These are phyloP conservation scores for Meriones psammophilus DNA, from an alignment of 2,797 vertebrate genomes.

Conservation along the genomic window DNA sequence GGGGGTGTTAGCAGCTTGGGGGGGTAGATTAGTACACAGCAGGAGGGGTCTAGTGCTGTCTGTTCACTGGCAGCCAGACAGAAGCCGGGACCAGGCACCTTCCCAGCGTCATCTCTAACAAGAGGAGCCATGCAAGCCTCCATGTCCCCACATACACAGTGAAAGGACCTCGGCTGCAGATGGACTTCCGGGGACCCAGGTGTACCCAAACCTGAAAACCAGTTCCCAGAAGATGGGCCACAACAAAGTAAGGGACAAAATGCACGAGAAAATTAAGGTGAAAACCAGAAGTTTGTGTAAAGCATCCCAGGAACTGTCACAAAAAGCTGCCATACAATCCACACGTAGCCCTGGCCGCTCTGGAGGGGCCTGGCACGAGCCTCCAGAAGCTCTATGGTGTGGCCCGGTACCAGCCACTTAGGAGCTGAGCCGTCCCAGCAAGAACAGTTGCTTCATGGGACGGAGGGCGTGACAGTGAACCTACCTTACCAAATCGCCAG, in stretches of 20 bases:
- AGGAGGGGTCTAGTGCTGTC: background rate
- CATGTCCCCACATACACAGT: background rate
- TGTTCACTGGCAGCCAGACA: background rate
- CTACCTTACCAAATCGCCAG: background rate
- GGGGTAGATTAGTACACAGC: background rate
- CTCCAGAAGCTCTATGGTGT: background rate
- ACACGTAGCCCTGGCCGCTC: fast-evolving
- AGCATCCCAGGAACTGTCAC: background rate
- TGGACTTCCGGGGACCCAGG: background rate
- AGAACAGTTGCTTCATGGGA: background rate
- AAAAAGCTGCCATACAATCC: background rate
- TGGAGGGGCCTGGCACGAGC: background rate
- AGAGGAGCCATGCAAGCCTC: background rate
- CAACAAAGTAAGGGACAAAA: background rate
- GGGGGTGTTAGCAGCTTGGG: background rate
- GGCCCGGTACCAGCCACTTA: too few species aligned
- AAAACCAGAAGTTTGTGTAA: background rate
- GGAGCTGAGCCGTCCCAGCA: background rate
- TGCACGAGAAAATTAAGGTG: background rate
- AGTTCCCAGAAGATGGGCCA: background rate
- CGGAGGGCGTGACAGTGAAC: background rate
- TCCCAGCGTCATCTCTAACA: background rate
- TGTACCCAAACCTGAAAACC: background rate
- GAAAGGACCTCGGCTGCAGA: background rate
- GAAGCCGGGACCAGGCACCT: background rate